phyloP scores from a whole-genome alignment of 2,888 invertebrate species.

The Antheraea assamensis region DNA sequence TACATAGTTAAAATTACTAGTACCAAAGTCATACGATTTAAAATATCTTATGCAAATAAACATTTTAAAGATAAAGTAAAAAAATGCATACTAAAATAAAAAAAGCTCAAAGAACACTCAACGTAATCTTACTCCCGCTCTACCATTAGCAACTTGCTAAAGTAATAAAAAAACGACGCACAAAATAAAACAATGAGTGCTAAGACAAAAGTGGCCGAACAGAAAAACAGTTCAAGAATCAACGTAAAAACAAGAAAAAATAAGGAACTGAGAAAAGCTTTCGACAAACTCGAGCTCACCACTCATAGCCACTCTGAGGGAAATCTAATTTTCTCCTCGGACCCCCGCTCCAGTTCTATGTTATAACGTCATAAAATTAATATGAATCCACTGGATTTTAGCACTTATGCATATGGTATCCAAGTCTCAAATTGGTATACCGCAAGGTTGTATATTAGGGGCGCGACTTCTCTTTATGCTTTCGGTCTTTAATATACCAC shows the following conservation, averaged over 20 bases:
- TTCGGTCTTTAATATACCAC: constrained; percentile 82
- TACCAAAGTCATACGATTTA: background rate
- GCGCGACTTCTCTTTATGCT: constrained; percentile 68
- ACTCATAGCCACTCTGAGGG: constrained; percentile 68
- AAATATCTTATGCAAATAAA: background rate
- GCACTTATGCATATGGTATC: constrained; percentile 67
- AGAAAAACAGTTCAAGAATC: constrained; percentile 71
- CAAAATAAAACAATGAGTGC: constrained; percentile 67
- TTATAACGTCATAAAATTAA: constrained; percentile 72
- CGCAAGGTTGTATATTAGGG: constrained; percentile 50
- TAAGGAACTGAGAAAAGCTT: constrained; percentile 65
- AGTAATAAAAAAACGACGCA: constrained; percentile 58
- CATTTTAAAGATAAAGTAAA: background rate
- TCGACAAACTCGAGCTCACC: constrained; percentile 72
- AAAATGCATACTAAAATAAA: background rate
- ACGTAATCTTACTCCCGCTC: constrained; percentile 44
- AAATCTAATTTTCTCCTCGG: constrained; percentile 80
- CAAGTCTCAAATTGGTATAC: constrained; percentile 64
- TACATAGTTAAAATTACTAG: background rate
- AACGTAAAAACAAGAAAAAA: constrained; percentile 55
- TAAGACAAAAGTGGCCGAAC: constrained; percentile 68
- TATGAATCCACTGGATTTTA: constrained; percentile 60
- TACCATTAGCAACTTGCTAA: constrained; percentile 47
- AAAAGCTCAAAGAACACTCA: constrained; percentile 33
- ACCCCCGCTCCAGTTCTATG: constrained; percentile 55